Conservation (phyloP, 2,888 invertebrate genomes). For the Cerastis leucographa region DNA sequence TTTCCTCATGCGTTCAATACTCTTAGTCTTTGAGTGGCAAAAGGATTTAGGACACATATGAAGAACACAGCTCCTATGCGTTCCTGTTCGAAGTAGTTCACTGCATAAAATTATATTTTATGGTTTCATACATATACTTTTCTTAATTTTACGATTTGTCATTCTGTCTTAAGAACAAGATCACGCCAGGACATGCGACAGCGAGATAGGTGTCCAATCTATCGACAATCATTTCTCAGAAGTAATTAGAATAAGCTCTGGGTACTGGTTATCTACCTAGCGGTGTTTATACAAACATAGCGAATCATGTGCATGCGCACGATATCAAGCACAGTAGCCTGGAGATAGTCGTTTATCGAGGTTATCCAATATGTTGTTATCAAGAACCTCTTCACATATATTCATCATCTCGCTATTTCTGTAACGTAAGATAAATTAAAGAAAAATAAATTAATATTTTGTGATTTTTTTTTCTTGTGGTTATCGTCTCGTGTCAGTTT, state of each 20-base stretch:
- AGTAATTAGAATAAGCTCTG: conserved; percentile 26
- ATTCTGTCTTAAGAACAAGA: not conserved
- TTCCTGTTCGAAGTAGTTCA: not conserved
- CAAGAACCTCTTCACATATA: conserved; percentile 46
- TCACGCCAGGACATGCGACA: not conserved
- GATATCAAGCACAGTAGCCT: conserved; percentile 33
- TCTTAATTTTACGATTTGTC: not conserved
- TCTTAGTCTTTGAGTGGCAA: not conserved
- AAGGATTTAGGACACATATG: not conserved
- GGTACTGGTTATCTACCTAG: conserved; percentile 28
- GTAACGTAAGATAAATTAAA: conserved; percentile 76
- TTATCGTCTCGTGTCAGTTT: conserved; percentile 80
- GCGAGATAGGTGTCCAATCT: not conserved
- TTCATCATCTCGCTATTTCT: conserved; percentile 71
- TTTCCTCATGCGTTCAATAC: not conserved
- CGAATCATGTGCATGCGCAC: conserved; percentile 39
- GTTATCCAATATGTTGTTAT: conserved; percentile 75
- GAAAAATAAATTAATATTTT: conserved; percentile 76
- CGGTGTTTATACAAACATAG: conserved; percentile 29
- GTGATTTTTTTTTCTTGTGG: conserved; percentile 78
- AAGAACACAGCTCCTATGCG: not conserved
- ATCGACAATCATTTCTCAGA: conserved; percentile 12
- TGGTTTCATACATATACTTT: not conserved
- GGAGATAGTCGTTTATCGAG: conserved; percentile 58
- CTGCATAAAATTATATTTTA: not conserved